Evolutionary conservation across 1,140 invertebrate genomes (phyloP).

Genomic region (Bombus sibiricus): DNA sequence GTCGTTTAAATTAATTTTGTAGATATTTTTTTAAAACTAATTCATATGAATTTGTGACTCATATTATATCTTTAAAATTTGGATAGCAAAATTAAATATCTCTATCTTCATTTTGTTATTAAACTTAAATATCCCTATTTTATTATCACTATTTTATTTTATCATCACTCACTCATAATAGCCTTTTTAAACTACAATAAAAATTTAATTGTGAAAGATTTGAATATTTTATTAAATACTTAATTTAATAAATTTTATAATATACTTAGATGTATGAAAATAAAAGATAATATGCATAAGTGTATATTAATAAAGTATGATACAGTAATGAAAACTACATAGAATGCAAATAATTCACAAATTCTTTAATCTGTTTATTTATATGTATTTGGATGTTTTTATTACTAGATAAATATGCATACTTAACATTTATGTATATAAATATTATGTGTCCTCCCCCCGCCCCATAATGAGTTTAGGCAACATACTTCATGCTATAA

Average conservation of each 20-base stretch:
- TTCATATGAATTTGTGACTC: neutral
- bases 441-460: neutral
- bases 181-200: neutral
- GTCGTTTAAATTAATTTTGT: neutral
- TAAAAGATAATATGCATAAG: no score
- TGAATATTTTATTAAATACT: neutral
- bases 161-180: neutral
- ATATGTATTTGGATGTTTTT: neutral
- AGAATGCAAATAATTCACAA: neutral
- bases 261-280: neutral
- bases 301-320: no score
- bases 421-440: neutral
- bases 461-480: neutral
- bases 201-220: neutral
- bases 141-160: neutral
- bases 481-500: neutral
- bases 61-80: constrained; percentile 3
- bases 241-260: neutral
- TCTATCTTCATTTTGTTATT: neutral
- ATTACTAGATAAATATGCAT: neutral
- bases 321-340: neutral
- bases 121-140: neutral
- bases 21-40: neutral
- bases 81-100: neutral
- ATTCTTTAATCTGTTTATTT: neutral